phyloP scores from a whole-genome alignment of 2,113 vertebrate species.

The Nerophis lumbriciformis region DNA sequence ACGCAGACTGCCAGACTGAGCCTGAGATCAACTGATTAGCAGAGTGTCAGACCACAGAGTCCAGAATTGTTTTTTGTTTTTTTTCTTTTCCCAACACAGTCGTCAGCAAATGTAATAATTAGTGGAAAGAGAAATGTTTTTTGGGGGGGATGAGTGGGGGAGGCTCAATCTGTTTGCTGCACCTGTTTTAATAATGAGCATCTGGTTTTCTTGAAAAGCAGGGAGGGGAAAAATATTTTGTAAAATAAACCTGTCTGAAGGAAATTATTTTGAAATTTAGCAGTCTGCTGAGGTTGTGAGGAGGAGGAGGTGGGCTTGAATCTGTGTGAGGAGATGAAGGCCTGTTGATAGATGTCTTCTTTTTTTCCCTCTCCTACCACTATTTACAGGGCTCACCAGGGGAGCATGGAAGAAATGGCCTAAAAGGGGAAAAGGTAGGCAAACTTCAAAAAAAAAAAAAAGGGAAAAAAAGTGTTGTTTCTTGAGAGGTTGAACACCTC shows the following conservation, averaged over 20 bases:
- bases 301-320: conserved; percentile 33
- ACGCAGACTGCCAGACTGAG: conserved; percentile 36
- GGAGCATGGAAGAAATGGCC: conserved; percentile 80
- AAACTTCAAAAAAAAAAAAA: conserved; percentile 59
- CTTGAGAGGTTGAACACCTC: conserved; percentile 45
- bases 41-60: conserved; percentile 31
- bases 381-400: conserved; percentile 78
- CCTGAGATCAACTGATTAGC: conserved; percentile 43
- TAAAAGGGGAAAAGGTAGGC: conserved; percentile 96
- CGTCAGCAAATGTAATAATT: conserved; percentile 76
- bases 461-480: conserved; percentile 36
- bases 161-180: conserved; percentile 71
- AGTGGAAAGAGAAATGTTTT: conserved; percentile 62
- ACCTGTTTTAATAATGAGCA: conserved; percentile 75
- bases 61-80: conserved; percentile 35
- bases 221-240: conserved; percentile 61
- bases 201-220: conserved; percentile 72
- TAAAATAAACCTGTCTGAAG: conserved; percentile 62
- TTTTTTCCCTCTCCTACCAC: conserved; percentile 38
- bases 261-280: conserved; percentile 59
- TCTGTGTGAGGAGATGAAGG: conserved; percentile 60
- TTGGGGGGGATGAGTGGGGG: conserved; percentile 48
- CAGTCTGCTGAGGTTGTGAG: conserved; percentile 59
- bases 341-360: conserved; percentile 61
- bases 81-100: conserved; percentile 32